Base-by-base conservation (phyloP, 53 echinoderm and acorn worm species). In the Zoroaster sp. region DNA sequence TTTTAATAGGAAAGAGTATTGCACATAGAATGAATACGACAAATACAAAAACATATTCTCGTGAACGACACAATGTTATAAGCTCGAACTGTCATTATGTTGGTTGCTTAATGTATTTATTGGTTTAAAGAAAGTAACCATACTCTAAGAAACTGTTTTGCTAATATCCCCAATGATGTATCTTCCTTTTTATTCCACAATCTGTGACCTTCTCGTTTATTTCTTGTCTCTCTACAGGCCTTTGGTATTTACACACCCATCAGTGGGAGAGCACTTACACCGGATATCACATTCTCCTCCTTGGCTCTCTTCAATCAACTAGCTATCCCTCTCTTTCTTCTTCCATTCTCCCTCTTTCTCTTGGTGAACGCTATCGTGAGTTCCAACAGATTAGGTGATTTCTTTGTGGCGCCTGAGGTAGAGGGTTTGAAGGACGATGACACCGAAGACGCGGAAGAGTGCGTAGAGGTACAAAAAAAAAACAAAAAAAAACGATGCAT, bases 291-390 rank as follows among this genome's bases (percentile, higher is more conserved):
- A 21, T 97, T 97, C 88, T 83, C 97, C 8, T 90, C 97, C 33
- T 89, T 97, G 20, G 81, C 97, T 4, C 92, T 97, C 89, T 93
- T 97, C 88, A 97, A 97, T 82, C 95, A 97, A 86, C 82, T 97
- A 42, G 90, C 90, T 33, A 70, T 95, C 18, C 95, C 97, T 8
- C 92, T 97, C 41, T 90, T 97, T 78, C 89, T 96, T 9, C 78
- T 96, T 0, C 94, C 96, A 15, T 88, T 90, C 49, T 87, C 92
- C 51, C 91, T 96, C 83, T 86, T 71, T 72, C 86, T 73, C 40
- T 90, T 88, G n/a, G 94, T 95, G 74, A 97, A 97, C 69, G 97
- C 95, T 71, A 78, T 92, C 23, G 92, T 97, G 87, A 95, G 95
- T 66, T 94, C 92, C 39, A 88, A 86, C 12, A 90, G 97, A 5